These are phyloP conservation scores for Lepidurus packardi DNA, from an alignment of 1,140 invertebrate species.

Conservation along the genomic window DNA sequence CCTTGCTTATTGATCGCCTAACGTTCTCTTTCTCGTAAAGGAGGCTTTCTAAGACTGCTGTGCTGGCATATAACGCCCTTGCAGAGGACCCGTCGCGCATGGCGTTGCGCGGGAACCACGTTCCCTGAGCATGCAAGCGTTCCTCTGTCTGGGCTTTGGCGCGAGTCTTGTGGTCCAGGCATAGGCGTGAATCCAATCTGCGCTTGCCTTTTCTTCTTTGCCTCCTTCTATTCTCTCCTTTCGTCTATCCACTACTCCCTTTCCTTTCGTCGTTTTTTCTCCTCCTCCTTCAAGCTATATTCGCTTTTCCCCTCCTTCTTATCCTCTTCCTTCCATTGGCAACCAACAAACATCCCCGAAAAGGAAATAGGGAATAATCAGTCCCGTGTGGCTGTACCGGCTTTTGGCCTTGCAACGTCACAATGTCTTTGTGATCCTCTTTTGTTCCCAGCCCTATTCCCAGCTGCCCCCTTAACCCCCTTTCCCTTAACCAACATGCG, in stretches of 20 bases:
- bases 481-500: not conserved
- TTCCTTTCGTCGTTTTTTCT: not conserved
- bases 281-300: not conserved
- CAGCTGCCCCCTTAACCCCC: slow-evolving; percentile 12
- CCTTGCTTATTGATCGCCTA: slow-evolving; percentile 6
- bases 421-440: not conserved
- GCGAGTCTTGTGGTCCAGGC: not conserved
- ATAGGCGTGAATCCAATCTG: slow-evolving; percentile 17
- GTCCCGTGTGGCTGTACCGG: not conserved
- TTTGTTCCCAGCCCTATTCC: not conserved
- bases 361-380: slow-evolving; percentile 17
- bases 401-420: slow-evolving; percentile 7
- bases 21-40: slow-evolving; percentile 7
- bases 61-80: not conserved
- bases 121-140: slow-evolving; percentile 4
- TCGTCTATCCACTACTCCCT: not conserved
- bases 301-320: slow-evolving; percentile 14
- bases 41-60: not conserved
- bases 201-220: slow-evolving; percentile 21
- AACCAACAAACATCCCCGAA: slow-evolving; percentile 19
- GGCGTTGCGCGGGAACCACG: slow-evolving; percentile 23
- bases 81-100: slow-evolving; percentile 25
- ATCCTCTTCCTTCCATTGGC: slow-evolving; percentile 23
- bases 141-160: slow-evolving; percentile 3
- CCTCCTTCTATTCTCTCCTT: slow-evolving; percentile 13